phyloP scores from a whole-genome alignment of 2,888 invertebrate species.

The Trissolcus japonicus region DNA sequence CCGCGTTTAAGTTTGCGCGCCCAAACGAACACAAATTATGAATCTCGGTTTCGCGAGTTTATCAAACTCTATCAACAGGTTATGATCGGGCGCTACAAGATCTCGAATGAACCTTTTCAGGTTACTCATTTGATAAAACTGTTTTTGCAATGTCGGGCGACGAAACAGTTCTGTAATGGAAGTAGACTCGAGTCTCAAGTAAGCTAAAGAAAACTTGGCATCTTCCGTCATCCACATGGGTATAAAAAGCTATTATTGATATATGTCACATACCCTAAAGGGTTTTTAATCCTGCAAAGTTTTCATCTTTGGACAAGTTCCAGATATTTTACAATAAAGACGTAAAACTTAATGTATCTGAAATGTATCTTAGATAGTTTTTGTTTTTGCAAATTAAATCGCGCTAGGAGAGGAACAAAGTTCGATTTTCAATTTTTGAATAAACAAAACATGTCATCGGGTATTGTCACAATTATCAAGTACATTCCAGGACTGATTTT shows the following conservation, averaged over 20 bases:
- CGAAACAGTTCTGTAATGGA: conserved; percentile 9
- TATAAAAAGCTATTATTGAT: conserved; percentile 28
- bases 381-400: not conserved
- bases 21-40: too few species aligned
- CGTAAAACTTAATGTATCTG: too few species aligned
- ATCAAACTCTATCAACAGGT: too few species aligned
- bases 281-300: conserved; percentile 19
- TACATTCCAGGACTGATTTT: conserved; percentile 15
- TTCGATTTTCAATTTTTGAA: not conserved
- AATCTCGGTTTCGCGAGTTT: too few species aligned
- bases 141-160: not conserved
- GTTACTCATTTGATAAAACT: conserved; percentile 5
- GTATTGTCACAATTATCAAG: conserved; percentile 17
- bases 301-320: conserved; percentile 21
- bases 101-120: not conserved
- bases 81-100: not conserved
- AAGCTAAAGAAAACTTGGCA: conserved; percentile 33
- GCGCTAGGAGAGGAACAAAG: not conserved
- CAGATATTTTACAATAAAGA: conserved; percentile 14
- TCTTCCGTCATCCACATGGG: conserved; percentile 10
- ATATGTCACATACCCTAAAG: conserved; percentile 17
- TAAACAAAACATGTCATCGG: not conserved
- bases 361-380: not conserved
- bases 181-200: conserved; percentile 14
- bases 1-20: too few species aligned